Evolutionary conservation across 53 echinoderm and acorn worm species (phyloP).

Genomic region (Holothuria scabra): DNA sequence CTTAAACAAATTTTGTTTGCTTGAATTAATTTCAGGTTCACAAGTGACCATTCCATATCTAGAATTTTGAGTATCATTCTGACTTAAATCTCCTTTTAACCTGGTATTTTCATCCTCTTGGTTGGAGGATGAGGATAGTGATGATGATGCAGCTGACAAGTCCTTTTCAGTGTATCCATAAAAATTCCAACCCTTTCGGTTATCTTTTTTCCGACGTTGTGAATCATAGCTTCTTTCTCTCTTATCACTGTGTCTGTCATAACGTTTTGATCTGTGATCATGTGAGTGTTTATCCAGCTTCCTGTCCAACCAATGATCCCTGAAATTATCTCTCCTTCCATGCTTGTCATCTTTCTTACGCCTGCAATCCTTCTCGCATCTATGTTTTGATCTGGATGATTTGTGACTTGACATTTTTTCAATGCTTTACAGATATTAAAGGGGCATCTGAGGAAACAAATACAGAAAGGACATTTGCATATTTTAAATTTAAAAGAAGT

Average conservation of each 20-base stretch:
- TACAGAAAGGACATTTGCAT: too few species aligned
- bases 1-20: background rate
- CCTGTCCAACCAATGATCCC: too few species aligned
- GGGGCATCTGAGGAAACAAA: too few species aligned
- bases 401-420: too few species aligned
- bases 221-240: background rate
- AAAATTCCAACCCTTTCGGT: constrained; percentile 61
- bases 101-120: background rate
- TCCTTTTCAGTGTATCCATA: constrained; percentile 83
- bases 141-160: constrained; percentile 10
- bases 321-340: too few species aligned
- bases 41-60: background rate
- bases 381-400: too few species aligned
- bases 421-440: too few species aligned
- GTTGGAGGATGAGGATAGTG: background rate
- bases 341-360: too few species aligned
- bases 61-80: background rate
- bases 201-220: background rate
- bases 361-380: too few species aligned
- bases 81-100: background rate
- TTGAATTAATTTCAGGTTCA: background rate
- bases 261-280: background rate
- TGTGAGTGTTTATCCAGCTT: too few species aligned
- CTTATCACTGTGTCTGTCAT: background rate
- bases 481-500: too few species aligned